These are phyloP conservation scores for Smithornis capensis DNA, from an alignment of 2,113 vertebrate genomes.

Conservation along the genomic window DNA sequence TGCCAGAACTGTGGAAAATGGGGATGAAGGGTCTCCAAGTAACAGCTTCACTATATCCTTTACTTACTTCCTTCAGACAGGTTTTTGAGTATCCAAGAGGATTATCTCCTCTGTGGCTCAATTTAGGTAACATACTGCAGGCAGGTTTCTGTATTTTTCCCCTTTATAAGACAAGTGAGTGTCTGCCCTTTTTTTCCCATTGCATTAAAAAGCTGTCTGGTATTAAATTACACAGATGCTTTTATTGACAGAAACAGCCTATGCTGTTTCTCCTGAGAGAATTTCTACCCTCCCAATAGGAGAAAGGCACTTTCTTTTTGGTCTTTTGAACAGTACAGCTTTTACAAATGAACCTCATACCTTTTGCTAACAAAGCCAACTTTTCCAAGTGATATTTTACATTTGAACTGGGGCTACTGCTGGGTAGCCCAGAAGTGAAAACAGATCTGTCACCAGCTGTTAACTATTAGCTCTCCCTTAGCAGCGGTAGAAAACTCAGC, in stretches of 20 bases:
- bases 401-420: neutral
- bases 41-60: neutral
- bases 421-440: neutral
- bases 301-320: neutral
- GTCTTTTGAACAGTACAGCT: neutral
- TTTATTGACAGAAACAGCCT: conserved; percentile 29
- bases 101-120: neutral
- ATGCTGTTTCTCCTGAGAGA: neutral
- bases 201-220: conserved; percentile 3
- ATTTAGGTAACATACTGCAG: neutral
- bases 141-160: neutral
- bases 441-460: neutral
- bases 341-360: neutral
- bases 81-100: neutral
- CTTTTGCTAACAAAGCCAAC: neutral
- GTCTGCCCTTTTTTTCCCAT: neutral
- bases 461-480: neutral
- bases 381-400: neutral
- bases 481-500: neutral
- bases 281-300: neutral
- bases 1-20: neutral
- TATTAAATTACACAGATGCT: neutral
- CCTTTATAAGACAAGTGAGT: neutral
- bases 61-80: neutral
- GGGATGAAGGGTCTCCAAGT: neutral